These are phyloP conservation scores for Drosophila pandora DNA, from an alignment of 1,140 invertebrate species.

Conservation along the genomic window DNA sequence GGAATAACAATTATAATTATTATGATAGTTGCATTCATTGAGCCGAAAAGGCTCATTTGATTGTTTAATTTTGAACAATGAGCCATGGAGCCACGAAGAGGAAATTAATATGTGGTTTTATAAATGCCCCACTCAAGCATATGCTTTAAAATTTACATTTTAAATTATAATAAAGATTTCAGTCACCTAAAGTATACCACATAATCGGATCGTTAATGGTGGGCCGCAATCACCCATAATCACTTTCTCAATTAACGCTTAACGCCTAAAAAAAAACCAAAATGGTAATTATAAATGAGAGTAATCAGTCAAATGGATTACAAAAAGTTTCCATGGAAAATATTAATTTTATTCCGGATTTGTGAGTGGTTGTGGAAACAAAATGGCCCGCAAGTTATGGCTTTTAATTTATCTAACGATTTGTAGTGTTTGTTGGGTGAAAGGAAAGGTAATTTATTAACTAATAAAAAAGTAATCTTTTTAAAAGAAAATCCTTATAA, in stretches of 20 bases:
- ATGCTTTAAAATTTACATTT: neutral
- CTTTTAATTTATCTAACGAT: conserved; percentile 16
- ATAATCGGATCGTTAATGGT: conserved; percentile 17
- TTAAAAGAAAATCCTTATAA: neutral
- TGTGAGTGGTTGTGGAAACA: conserved; percentile 4
- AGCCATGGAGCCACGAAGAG: neutral
- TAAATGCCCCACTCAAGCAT: neutral
- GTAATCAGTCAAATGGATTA: conserved; percentile 44
- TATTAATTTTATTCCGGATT: conserved; percentile 25
- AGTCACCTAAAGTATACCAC: neutral
- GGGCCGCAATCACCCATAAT: conserved; percentile 19
- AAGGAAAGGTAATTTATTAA: conserved; percentile 22
- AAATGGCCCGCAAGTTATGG: conserved; percentile 27
- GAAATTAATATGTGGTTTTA: neutral
- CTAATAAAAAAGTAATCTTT: no score
- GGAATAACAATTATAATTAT: conserved; percentile 17
- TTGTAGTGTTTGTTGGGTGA: neutral
- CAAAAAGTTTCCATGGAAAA: conserved; percentile 7
- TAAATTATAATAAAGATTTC: neutral
- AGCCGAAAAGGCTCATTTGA: conserved; percentile 13
- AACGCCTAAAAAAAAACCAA: neutral
- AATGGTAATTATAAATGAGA: conserved; percentile 26
- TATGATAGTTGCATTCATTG: conserved; percentile 17
- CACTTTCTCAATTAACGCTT: conserved; percentile 44
- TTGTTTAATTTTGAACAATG: conserved; percentile 2